phyloP scores from a whole-genome alignment of 1,140 invertebrate species.

The Aricia agestis region DNA sequence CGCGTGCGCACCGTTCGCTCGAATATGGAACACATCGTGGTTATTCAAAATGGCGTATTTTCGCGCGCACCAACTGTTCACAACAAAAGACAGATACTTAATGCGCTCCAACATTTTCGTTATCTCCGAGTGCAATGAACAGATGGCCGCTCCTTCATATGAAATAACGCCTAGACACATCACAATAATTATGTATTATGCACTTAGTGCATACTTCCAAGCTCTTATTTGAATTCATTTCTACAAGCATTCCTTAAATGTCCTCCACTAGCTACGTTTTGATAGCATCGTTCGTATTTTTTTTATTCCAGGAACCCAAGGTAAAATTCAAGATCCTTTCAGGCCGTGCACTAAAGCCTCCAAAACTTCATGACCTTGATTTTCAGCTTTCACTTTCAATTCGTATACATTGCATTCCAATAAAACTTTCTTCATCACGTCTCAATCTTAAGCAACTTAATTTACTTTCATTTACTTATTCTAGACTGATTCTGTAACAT shows the following conservation, averaged over 20 bases:
- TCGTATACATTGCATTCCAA: background rate
- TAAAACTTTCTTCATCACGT: background rate
- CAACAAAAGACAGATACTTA: constrained; percentile 54
- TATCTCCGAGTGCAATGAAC: constrained; percentile 75
- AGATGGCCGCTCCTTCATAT: constrained; percentile 48
- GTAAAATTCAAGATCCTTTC: background rate
- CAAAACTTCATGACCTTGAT: background rate
- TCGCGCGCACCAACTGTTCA: constrained; percentile 58
- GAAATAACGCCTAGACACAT: constrained; percentile 6
- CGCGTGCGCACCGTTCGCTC: constrained; percentile 62
- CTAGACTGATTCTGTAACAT: background rate
- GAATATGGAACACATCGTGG: constrained; percentile 71
- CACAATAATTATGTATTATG: background rate
- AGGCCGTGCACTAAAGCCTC: background rate
- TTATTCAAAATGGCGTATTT: constrained; percentile 70
- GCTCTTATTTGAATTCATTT: too few species aligned
- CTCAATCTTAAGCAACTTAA: background rate
- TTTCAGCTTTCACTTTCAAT: constrained; percentile 1
- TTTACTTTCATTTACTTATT: background rate
- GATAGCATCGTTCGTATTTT: too few species aligned
- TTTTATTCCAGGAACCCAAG: too few species aligned
- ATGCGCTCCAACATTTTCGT: constrained; percentile 62
- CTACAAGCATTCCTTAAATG: too few species aligned
- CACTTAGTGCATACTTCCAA: background rate
- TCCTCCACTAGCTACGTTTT: too few species aligned